Evolutionary conservation across 2,113 vertebrate genomes (phyloP), one percentile per base, ranked within the genome.

Genomic region (Beaufortia kweichowensis): DNA sequence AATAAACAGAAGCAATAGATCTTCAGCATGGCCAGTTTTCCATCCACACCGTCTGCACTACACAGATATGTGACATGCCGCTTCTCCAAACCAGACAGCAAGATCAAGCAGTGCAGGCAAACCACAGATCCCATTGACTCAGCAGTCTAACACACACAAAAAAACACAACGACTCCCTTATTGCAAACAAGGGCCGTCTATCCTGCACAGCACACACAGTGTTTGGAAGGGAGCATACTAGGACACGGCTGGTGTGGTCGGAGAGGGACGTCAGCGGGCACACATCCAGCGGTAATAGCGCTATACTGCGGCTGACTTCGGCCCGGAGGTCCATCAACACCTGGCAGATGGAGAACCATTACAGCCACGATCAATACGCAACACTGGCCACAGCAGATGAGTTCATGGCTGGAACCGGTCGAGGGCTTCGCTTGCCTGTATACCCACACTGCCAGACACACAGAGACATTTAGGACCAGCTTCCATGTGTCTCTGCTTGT

Each of bases 341-440:
- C 26, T 48, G 63, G 50, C 74, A 80, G 78, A 80, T 74, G 78
- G 78, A 80, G 56, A 72, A 72, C 48, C 50, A 83, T 78, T 75
- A 80, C 50, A 80, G 65, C 70, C 56, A 69, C 79, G 73, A 75
- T 80, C 69, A 75, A 78, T 75, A 78, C 70, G 53, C 59, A 57
- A 56, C 62, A 66, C 35, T 11, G 61, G 39, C 61, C 71, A 28
- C 48, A 79, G 67, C 73, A 66, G 72, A 73, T 72, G 72, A 48
- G 67, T 62, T 67, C 65, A 29, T 48, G 71, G 60, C 61, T 75
- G 66, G 69, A 70, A 61, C 33, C 68, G 57, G 35, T 56, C 26
- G 50, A 41, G 76, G 74, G 23, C 23, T 66, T 26, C 15, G 24
- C 61, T 61, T 65, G 43, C 19, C 35, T 35, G 26, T 59, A 17